Percentiles rank a stretch among this genome's conserved stretches.
Conservation (phyloP, 2,888 invertebrate genomes). For the Eremobia ochroleuca region DNA sequence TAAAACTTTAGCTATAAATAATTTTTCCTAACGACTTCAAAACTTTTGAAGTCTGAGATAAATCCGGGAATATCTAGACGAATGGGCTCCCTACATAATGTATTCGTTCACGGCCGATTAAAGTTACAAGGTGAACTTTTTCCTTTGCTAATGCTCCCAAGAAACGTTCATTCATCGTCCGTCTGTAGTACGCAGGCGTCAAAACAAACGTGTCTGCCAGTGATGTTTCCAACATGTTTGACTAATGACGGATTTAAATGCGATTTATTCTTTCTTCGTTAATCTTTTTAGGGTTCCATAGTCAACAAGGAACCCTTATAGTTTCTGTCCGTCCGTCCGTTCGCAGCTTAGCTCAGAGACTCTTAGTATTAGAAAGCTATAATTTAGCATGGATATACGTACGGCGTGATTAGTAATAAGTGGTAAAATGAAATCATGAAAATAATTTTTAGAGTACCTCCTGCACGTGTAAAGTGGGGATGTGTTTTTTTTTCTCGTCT, state of each 20-base stretch:
- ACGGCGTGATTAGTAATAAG: too few species aligned
- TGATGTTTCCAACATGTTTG: constrained; percentile 53
- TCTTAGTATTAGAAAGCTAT: too few species aligned
- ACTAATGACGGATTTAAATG: constrained; percentile 32
- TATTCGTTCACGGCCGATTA: constrained; percentile 47
- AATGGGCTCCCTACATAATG: constrained; percentile 49
- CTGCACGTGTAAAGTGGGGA: too few species aligned
- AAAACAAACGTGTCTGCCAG: constrained; percentile 61
- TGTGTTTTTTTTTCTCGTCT: too few species aligned
- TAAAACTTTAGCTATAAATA: constrained; percentile 42
- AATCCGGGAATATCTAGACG: constrained; percentile 51
- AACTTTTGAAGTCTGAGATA: constrained; percentile 52
- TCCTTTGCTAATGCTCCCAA: constrained; percentile 53
- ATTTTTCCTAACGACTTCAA: constrained; percentile 46
- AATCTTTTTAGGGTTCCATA: too few species aligned
- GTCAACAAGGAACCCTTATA: too few species aligned
- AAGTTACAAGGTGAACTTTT: constrained; percentile 53
- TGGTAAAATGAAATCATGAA: too few species aligned
- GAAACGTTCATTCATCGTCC: constrained; percentile 59
- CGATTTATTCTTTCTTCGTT: constrained; percentile 18
- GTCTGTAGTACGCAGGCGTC: constrained; percentile 50
- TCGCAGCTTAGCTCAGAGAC: too few species aligned
- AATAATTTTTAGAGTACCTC: too few species aligned
- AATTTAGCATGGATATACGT: too few species aligned
- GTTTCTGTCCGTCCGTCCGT: too few species aligned